A percentile compares a stretch with the other conserved stretches of the same genome.
phyloP scores from a whole-genome alignment of 2,113 vertebrate species.

The Mellivora capensis region DNA sequence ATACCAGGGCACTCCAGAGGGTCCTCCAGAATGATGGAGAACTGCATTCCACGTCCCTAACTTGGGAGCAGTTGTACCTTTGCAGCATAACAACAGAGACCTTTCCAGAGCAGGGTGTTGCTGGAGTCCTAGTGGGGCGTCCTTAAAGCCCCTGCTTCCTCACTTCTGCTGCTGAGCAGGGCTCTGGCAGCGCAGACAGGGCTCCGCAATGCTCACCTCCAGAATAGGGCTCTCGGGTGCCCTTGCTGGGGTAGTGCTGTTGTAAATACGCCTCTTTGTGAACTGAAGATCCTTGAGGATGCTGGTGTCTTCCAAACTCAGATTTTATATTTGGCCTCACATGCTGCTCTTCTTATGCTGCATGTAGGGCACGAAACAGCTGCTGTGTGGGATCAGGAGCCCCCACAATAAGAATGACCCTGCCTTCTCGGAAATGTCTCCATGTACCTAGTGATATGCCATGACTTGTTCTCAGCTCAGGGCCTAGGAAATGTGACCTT shows the following conservation, averaged over 20 bases:
- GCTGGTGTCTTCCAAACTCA: background rate
- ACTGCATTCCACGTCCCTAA: background rate
- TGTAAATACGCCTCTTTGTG: background rate
- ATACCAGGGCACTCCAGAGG: background rate
- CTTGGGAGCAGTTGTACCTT: background rate
- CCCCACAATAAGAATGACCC: background rate
- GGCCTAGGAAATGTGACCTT: background rate
- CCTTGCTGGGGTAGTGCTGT: background rate
- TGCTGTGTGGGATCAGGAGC: background rate
- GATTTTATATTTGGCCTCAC: background rate
- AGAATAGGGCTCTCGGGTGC: background rate
- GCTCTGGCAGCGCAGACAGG: background rate
- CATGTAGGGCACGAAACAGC: background rate
- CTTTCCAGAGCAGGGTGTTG: background rate
- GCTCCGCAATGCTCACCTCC: background rate
- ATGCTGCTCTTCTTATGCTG: background rate
- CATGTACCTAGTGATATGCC: background rate
- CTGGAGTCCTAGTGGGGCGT: background rate
- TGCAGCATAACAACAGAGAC: background rate
- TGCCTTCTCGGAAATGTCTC: background rate
- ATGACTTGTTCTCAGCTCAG: background rate
- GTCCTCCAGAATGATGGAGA: background rate
- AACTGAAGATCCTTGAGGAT: background rate
- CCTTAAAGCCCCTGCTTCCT: background rate
- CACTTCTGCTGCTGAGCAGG: background rate